Percentiles rank a stretch among this genome's conserved stretches.
Evolutionary conservation across 2,888 invertebrate species (phyloP).

Genomic region (Dryadula phaetusa): DNA sequence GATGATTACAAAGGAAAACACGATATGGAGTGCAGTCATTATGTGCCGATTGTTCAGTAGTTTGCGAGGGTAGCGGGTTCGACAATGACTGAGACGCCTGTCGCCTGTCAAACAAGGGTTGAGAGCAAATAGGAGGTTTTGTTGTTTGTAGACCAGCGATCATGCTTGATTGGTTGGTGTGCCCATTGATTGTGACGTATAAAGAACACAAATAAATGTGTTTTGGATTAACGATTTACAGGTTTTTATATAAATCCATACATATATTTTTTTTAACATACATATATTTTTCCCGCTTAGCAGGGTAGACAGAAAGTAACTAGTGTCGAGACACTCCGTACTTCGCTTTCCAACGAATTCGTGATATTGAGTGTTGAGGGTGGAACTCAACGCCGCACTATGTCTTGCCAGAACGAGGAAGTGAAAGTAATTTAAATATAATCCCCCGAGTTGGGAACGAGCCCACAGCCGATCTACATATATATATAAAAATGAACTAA

Average conservation of each 20-base stretch:
- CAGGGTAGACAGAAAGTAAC: too few species aligned
- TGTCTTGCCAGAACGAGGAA: too few species aligned
- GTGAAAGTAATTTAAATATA: too few species aligned
- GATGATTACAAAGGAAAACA: constrained; percentile 76
- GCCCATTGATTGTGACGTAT: constrained; percentile 31
- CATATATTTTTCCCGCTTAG: too few species aligned
- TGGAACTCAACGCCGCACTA: too few species aligned
- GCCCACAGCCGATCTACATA: too few species aligned
- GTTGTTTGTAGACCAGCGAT: constrained; percentile 33
- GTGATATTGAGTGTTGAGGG: too few species aligned
- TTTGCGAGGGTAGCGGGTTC: constrained; percentile 66
- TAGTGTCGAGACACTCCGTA: too few species aligned
- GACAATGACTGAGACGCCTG: constrained; percentile 75
- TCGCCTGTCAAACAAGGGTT: constrained; percentile 58
- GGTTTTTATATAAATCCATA: neutral
- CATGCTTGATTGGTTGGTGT: constrained; percentile 35
- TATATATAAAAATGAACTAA: too few species aligned
- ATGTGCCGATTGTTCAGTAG: constrained; percentile 62
- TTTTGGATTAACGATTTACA: neutral
- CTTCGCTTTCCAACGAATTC: too few species aligned
- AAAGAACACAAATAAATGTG: constrained; percentile 3
- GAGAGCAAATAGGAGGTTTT: constrained; percentile 38
- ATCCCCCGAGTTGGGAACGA: too few species aligned
- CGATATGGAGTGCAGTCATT: constrained; percentile 62
- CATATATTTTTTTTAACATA: too few species aligned